Evolutionary conservation across 2,113 vertebrate genomes (phyloP).

Genomic region (Brachypteracias leptosomus): DNA sequence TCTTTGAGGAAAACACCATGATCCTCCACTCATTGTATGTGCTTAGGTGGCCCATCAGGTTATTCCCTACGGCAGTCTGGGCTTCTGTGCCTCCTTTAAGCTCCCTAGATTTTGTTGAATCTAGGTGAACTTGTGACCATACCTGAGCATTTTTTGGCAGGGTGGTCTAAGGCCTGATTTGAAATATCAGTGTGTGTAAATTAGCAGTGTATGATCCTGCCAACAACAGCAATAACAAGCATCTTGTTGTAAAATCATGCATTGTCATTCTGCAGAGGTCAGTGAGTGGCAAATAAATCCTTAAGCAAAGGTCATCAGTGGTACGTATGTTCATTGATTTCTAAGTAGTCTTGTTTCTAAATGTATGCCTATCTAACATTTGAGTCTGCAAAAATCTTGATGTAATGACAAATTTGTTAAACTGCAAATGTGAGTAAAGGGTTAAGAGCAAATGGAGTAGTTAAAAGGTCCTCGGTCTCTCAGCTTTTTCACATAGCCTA

Average conservation of each 20-base stretch:
- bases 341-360: not conserved
- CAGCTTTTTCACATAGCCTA: not conserved
- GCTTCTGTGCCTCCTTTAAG: not conserved
- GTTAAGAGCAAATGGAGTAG: not conserved
- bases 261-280: not conserved
- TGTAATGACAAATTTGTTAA: not conserved
- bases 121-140: not conserved
- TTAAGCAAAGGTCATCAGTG: not conserved
- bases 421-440: not conserved
- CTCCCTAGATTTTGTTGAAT: not conserved
- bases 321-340: not conserved
- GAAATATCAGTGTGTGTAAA: not conserved
- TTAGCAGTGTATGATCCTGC: not conserved
- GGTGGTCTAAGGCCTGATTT: not conserved
- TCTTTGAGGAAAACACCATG: not conserved
- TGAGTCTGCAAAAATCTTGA: not conserved
- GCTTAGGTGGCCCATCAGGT: not conserved
- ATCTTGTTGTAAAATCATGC: not conserved
- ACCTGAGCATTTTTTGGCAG: rapidly evolving
- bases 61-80: not conserved
- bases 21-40: not conserved
- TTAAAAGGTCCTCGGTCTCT: not conserved
- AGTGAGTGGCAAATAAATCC: not conserved
- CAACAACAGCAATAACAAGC: not conserved
- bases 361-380: not conserved